These are phyloP conservation scores for Paguma larvata DNA, from an alignment of 2,797 vertebrate genomes.

Conservation along the genomic window DNA sequence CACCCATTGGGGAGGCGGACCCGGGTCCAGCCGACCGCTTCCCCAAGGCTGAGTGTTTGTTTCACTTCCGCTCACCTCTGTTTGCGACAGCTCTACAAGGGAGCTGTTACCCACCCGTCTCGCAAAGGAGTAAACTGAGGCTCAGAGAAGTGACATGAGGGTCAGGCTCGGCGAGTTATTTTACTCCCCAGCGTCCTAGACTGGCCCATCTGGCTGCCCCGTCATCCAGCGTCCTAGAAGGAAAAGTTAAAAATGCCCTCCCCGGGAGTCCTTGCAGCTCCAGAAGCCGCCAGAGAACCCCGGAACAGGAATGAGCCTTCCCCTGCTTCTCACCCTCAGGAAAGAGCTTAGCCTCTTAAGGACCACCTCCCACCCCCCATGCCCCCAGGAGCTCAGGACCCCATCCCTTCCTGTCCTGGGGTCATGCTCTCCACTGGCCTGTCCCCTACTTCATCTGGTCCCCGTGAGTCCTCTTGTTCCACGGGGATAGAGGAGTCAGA, in stretches of 20 bases:
- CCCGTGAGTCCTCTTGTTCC: not conserved
- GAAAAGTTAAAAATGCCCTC: not conserved
- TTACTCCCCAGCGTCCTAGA: not conserved
- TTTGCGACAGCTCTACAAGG: not conserved
- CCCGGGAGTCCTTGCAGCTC: not conserved
- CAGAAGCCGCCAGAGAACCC: not conserved
- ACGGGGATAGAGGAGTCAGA: not conserved
- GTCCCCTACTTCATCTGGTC: not conserved
- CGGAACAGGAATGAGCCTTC: not conserved
- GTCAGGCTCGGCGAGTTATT: slow-evolving; percentile 16
- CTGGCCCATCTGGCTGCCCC: not conserved
- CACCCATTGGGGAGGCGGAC: not conserved
- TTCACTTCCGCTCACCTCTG: not conserved
- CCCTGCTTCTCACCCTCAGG: not conserved
- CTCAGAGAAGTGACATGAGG: not conserved
- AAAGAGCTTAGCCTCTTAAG: not conserved
- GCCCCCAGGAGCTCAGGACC: not conserved
- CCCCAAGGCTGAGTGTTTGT: not conserved
- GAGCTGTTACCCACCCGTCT: not conserved
- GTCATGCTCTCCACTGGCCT: not conserved
- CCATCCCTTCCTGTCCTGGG: not conserved
- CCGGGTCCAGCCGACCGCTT: not conserved
- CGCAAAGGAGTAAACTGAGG: slow-evolving; percentile 15
- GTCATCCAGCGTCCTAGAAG: not conserved
- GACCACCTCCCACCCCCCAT: not conserved